phyloP scores from a whole-genome alignment of 2,797 vertebrate species.

The Neomorphus geoffroyi region DNA sequence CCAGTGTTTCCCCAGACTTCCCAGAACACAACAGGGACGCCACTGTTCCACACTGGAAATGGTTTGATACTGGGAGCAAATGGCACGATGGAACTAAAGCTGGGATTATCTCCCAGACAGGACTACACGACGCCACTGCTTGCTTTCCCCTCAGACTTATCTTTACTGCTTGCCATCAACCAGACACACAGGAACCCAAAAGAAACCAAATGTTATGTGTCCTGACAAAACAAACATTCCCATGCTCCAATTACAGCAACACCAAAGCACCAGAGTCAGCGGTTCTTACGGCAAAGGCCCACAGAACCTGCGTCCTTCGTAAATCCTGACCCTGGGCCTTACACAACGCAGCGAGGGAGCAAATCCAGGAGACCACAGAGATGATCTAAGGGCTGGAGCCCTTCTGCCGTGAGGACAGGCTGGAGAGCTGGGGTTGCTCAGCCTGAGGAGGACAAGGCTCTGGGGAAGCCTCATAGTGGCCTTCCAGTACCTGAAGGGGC shows the following conservation, averaged over 20 bases:
- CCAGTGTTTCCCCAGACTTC: not conserved
- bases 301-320: not conserved
- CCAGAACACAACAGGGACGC: not conserved
- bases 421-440: no score
- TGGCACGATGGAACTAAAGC: not conserved
- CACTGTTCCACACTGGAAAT: not conserved
- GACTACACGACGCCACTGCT: rapidly evolving
- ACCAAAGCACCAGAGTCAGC: not conserved
- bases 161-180: not conserved
- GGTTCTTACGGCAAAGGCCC: rapidly evolving
- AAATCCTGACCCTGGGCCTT: no score
- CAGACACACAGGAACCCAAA: not conserved
- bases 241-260: rapidly evolving
- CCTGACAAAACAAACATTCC: not conserved
- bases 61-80: not conserved
- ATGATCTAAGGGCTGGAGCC: no score
- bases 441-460: no score
- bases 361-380: no score
- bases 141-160: not conserved
- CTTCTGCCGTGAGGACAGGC: no score
- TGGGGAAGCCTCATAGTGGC: no score
- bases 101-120: not conserved
- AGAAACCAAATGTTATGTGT: rapidly evolving
- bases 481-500: no score
- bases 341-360: no score